Evolutionary conservation across 2,797 vertebrate species (phyloP), one percentile per base, ranked within the genome.

Genomic region (Oreonectes daqikongensis): DNA sequence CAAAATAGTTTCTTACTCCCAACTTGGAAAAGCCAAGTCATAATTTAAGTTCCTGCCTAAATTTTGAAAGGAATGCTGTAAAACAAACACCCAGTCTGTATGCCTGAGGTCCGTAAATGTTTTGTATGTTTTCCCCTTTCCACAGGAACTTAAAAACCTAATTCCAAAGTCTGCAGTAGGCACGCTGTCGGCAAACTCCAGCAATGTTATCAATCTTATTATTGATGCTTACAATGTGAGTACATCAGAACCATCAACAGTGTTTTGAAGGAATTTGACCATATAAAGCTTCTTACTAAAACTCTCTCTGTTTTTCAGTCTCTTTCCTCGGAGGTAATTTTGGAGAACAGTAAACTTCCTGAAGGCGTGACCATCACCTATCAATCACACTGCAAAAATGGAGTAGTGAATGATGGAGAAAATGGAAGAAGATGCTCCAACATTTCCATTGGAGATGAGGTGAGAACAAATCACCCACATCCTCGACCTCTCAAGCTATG

Each of bases 131-230:
- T 46, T 14, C 12, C 57, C 15, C 8, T 59, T 35, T 69, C 69
- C 72, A 70, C 82, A 99, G 98, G 97, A 98, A 90, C 87, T 99
- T 85, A 98, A 97, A 89, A 98, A 99, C 77, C 89, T 99, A 73
- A 99, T 99, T 65, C 98, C 98, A 40, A 99, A 99, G 86, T 99
- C 98, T 84, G 97, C 97, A 7, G 97, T 99, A 48, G 97, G 97
- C 70, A 98, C 95, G 0, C 86, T 99, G 76, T 99, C 98, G 78
- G 94, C 94, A 66, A 99, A 99, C 90, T 99, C 98, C 18, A 98
- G 97, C 91, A 99, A 99, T 2, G 97, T 99, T 11, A 99, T 99
- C 86, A 96, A 98, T 80, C 89, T 99, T 73, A 99, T 99, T 82
- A 95, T 99, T 65, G 94, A 98, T 53, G 97, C 98, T 1, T 99